phyloP scores from a whole-genome alignment of 1,140 invertebrate genomes.

The Ptiloglossa arizonensis region DNA sequence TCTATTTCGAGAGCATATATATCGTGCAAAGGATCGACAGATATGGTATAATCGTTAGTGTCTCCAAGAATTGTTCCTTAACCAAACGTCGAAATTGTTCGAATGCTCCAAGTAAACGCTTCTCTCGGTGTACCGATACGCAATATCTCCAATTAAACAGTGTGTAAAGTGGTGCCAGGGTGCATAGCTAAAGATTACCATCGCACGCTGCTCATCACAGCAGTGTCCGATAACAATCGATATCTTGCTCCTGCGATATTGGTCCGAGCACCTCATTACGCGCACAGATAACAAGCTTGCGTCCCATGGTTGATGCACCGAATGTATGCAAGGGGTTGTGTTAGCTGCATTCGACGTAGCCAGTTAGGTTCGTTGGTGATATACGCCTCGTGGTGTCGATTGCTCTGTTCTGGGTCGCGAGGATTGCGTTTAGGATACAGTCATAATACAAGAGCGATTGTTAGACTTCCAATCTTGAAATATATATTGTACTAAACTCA shows the following conservation, averaged over 20 bases:
- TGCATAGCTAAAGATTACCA: neutral
- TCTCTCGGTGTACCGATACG: neutral
- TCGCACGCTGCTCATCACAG: neutral
- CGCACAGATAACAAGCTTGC: conserved; percentile 7
- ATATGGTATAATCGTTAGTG: too few species aligned
- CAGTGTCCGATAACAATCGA: neutral
- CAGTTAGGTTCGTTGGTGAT: neutral
- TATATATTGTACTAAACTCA: too few species aligned
- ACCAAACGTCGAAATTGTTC: too few species aligned
- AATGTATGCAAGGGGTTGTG: neutral
- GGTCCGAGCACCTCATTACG: conserved; percentile 17
- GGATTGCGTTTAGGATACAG: neutral
- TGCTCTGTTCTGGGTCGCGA: neutral
- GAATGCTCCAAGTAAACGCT: too few species aligned
- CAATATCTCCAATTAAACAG: neutral
- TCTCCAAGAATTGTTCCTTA: too few species aligned
- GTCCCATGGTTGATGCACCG: neutral
- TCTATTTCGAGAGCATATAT: too few species aligned
- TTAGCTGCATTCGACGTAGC: neutral
- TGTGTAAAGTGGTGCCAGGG: neutral
- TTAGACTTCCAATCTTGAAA: too few species aligned
- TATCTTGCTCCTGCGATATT: conserved; percentile 3
- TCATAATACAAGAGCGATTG: neutral
- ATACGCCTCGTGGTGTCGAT: neutral
- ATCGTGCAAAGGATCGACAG: too few species aligned